These are phyloP conservation scores for Cinclus cinclus DNA, from an alignment of 2,113 vertebrate genomes.

Conservation along the genomic window DNA sequence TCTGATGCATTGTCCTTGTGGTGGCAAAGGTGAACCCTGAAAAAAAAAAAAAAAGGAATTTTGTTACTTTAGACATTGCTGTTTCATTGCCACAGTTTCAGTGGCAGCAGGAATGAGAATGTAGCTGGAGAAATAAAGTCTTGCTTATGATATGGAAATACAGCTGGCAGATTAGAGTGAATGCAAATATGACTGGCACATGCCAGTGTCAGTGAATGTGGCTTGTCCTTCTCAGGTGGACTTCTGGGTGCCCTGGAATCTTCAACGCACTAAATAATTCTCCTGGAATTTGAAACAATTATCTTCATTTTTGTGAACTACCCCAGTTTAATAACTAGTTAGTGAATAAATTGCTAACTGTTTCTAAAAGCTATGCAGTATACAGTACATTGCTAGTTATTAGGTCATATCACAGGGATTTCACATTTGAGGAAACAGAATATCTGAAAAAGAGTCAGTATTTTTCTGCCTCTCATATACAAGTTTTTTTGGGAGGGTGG, in stretches of 20 bases:
- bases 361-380: neutral
- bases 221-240: neutral
- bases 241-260: neutral
- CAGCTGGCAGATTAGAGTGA: neutral
- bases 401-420: neutral
- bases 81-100: neutral
- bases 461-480: neutral
- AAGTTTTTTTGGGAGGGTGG: rapidly evolving
- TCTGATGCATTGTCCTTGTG: neutral
- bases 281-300: neutral
- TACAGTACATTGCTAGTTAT: neutral
- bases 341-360: neutral
- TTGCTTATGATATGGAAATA: neutral
- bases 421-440: neutral
- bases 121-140: neutral
- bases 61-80: neutral
- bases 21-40: neutral
- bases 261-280: neutral
- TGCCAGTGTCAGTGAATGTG: neutral
- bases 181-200: neutral
- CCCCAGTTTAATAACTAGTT: neutral
- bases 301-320: neutral
- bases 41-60: neutral
- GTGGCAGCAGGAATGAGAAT: neutral
- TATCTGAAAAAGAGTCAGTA: neutral